These are phyloP conservation scores for Dasyurus viverrinus DNA, from an alignment of 2,113 vertebrate species.

Conservation along the genomic window DNA sequence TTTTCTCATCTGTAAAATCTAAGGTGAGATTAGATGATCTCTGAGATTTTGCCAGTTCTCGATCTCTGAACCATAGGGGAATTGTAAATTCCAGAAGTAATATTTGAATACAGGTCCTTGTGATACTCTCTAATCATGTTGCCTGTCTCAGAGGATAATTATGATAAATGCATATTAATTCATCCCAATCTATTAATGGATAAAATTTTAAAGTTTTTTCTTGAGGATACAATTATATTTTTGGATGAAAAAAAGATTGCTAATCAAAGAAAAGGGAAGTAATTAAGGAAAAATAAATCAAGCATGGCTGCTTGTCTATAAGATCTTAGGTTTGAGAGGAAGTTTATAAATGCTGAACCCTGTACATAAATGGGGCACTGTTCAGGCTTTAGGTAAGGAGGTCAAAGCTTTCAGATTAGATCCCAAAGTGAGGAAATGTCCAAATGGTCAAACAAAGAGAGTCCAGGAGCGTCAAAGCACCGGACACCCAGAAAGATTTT, in stretches of 20 bases:
- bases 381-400: not conserved
- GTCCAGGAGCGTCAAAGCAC: not conserved
- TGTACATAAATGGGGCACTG: not conserved
- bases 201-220: not conserved
- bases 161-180: not conserved
- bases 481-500: constrained; percentile 32
- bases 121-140: not conserved
- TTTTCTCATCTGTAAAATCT: not conserved
- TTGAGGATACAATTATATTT: constrained; percentile 45
- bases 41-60: not conserved
- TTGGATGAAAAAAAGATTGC: constrained; percentile 38
- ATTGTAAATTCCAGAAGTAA: not conserved
- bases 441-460: not conserved
- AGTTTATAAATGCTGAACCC: not conserved
- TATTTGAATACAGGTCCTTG: not conserved
- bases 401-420: constrained; percentile 22
- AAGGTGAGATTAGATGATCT: not conserved
- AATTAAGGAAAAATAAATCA: not conserved
- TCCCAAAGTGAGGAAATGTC: constrained; percentile 42
- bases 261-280: constrained; percentile 11
- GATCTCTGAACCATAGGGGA: not conserved
- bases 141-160: not conserved
- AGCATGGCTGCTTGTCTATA: not conserved
- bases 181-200: not conserved
- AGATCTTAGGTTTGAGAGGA: constrained; percentile 47